Conservation (phyloP, 2,113 vertebrate genomes). For the Prunella fulvescens region DNA sequence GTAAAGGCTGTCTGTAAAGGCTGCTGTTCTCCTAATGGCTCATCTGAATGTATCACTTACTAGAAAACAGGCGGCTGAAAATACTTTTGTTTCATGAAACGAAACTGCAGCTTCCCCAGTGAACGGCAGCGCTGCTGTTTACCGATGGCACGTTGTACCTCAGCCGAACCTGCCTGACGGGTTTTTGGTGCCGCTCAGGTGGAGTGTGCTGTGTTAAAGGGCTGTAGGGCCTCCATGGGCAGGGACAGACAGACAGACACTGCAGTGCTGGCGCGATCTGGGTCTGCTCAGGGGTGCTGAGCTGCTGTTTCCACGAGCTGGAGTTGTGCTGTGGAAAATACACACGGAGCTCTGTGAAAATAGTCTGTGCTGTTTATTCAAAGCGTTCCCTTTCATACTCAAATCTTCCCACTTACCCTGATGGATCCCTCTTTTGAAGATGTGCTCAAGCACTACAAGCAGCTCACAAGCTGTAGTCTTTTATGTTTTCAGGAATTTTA, state of each 20-base stretch:
- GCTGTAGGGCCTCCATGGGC: background rate
- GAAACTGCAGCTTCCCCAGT: background rate
- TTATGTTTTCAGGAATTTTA: background rate
- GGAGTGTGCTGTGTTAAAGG: background rate
- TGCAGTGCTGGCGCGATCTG: background rate
- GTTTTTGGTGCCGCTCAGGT: background rate
- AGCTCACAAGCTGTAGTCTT: background rate
- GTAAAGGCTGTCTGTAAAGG: background rate
- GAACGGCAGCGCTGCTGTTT: background rate
- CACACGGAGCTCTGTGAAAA: accelerated
- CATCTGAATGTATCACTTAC: background rate
- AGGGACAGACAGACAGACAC: background rate
- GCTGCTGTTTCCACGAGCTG: background rate
- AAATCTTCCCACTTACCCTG: background rate
- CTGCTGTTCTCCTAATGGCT: background rate
- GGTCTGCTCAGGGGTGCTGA: background rate
- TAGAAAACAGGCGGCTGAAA: background rate
- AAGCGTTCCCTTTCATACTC: background rate
- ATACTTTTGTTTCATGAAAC: background rate
- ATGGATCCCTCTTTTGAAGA: background rate
- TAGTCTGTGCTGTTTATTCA: background rate
- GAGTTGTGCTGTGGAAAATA: background rate
- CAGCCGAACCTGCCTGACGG: background rate
- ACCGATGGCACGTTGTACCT: accelerated
- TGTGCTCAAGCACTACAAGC: background rate